These are phyloP conservation scores for Solea senegalensis DNA, from an alignment of 2,113 vertebrate genomes.

Conservation along the genomic window DNA sequence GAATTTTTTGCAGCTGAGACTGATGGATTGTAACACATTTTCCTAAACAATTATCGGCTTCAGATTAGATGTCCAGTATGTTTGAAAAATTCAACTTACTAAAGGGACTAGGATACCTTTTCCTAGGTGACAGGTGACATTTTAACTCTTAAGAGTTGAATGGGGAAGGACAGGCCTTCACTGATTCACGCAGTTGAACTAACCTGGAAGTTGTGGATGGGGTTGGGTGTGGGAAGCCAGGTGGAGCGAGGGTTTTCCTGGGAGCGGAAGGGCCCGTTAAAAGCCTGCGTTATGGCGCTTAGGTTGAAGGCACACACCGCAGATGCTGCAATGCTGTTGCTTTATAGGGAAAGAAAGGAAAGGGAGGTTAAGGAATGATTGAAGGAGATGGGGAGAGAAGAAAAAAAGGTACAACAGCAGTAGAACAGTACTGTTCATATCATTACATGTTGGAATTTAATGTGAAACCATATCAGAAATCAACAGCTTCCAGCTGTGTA, in stretches of 20 bases:
- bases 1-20: neutral
- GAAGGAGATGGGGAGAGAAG: neutral
- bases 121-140: too few species aligned
- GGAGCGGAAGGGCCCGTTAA: constrained; percentile 95
- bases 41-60: too few species aligned
- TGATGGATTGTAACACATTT: too few species aligned
- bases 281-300: constrained; percentile 95
- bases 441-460: constrained; percentile 20
- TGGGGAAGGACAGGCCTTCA: too few species aligned
- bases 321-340: constrained; percentile 97
- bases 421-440: constrained; percentile 27
- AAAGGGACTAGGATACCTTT: neutral
- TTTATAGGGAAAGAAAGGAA: constrained; percentile 65
- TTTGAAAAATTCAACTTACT: neutral
- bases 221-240: constrained; percentile 94
- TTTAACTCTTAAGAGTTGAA: too few species aligned
- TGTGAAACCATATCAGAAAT: constrained; percentile 26
- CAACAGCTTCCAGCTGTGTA: constrained; percentile 37
- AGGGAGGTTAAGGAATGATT: neutral
- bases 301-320: constrained; percentile 98
- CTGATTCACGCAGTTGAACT: neutral
- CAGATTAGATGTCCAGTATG: too few species aligned
- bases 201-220: constrained; percentile 96
- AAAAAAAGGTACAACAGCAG: neutral
- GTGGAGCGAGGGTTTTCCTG: constrained; percentile 97